Evolutionary conservation across 2,113 vertebrate species (phyloP), one percentile per base, ranked within the genome.

Genomic region (Archilochus colubris): DNA sequence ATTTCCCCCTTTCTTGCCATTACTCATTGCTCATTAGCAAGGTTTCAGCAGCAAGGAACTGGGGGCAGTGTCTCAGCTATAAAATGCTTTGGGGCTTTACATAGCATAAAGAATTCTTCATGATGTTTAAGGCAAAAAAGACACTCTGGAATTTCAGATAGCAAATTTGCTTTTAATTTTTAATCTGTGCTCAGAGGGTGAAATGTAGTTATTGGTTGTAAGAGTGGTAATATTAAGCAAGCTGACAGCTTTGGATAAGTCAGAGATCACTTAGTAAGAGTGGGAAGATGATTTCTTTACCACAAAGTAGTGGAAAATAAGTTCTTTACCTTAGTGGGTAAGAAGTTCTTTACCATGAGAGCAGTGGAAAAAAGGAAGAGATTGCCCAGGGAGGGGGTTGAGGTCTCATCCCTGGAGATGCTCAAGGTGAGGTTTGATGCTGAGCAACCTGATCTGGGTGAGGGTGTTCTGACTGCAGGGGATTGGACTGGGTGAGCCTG

Each of bases 211-310:
- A 48, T 38, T 76, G 66, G 30, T 51, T 66, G 30, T 40, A 75
- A 50, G 62, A 44, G 53, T 78, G 94, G 88, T 93, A 82, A 91
- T 74, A 91, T 48, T 59, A 78, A 87, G 43, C 28, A 82, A 88
- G 81, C 67, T 53, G 50, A 57, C 27, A 94, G 31, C 44, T 85
- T 76, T 69, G 58, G 66, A 88, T 61, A 88, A 82, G 50, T 81
- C 33, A 19, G 57, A 86, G 59, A 81, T 76, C 76, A 67, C 28
- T 68, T 92, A 82, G 27, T 86, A 21, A 82, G 68, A 82, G 40
- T 66, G 18, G 69, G 23, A 82, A 83, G 70, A 88, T 23, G 81
- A 16, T 40, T 40, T 40, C 38, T 40, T 40, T 40, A 40, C 38
- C 38, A 40, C 12, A 12, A 40, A 40, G 38, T 40, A 40, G 38